These are phyloP conservation scores for Onchidella celtica DNA, from an alignment of 2,888 invertebrate genomes.

Conservation along the genomic window DNA sequence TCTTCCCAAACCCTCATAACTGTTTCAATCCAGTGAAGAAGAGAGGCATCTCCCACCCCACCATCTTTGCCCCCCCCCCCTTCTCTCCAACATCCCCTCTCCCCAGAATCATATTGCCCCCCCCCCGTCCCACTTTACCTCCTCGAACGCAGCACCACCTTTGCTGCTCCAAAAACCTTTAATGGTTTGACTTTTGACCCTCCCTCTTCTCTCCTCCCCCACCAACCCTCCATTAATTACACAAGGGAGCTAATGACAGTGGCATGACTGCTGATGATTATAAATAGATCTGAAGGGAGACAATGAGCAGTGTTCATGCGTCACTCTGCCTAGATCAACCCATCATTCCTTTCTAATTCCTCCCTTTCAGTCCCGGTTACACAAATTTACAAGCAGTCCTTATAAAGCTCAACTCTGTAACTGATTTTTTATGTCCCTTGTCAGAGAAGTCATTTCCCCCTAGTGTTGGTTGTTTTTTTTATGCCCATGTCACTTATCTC, in stretches of 20 bases:
- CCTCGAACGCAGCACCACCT: too few relatives aligned
- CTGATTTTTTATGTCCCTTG: background rate
- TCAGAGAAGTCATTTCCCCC: background rate
- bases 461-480: background rate
- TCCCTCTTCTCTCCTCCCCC: background rate
- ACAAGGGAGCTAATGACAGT: background rate
- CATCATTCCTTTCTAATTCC: background rate
- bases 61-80: too few relatives aligned
- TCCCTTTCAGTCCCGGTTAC: background rate
- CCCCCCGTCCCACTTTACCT: too few relatives aligned
- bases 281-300: constrained; percentile 51
- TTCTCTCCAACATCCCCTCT: too few relatives aligned
- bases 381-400: background rate
- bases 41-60: too few relatives aligned
- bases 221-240: constrained; percentile 11
- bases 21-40: too few relatives aligned
- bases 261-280: constrained; percentile 51
- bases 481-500: background rate
- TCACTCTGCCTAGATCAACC: constrained; percentile 32
- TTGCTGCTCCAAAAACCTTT: too few relatives aligned
- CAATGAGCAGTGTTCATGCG: constrained; percentile 35
- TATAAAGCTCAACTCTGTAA: background rate
- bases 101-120: too few relatives aligned
- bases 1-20: too few relatives aligned
- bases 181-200: too few relatives aligned